Evolutionary conservation across 2,888 invertebrate species (phyloP), one percentile per base, ranked within the genome.

Genomic region (Notodonta ziczac): DNA sequence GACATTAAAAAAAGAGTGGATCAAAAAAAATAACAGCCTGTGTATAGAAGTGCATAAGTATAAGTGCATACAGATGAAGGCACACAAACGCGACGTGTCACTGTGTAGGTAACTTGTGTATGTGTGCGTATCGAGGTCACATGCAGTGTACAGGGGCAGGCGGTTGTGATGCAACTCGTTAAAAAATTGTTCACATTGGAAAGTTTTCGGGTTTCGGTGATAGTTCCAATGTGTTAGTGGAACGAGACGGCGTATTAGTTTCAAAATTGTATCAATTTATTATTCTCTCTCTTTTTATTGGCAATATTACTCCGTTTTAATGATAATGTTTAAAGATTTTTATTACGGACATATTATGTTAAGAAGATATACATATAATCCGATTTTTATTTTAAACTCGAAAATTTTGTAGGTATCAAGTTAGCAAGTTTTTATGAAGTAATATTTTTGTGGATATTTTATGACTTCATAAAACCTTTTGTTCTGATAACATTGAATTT

Each of bases 81-180:
- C 82, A 74, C 80, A 82, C 84, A 74, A 65, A 63, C 60, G 65
- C 66, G 69, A 42, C 54, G 44, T 60, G 39, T 58, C 16, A 57
- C 59, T 66, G 76, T 78, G 82, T 80, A 80, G 65, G 79, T 67
- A 65, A 67, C 69, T 75, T 73, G 65, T 72, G 72, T 57, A 58
- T 74, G 83, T 87, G 87, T 81, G 85, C 72, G 84, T 87, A 91
- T 86, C 87, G 92, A 88, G 93, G 93, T 93, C 93, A 92, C 81
- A 81, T 86, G 86, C 87, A 83, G 71, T 73, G 87, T 80, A 85
- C 86, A 81, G 74, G 78, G 70, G 77, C 75, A 78, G 76, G 81
- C 74, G 72, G 64, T 62, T 76, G 86, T 87, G 87, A 87, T 85
- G 87, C 86, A 87, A 87, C 81, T 54, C 13, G 32, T 62, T 68